phyloP scores from a whole-genome alignment of 2,797 vertebrate genomes.

The Schizopygopsis pylzovi region DNA sequence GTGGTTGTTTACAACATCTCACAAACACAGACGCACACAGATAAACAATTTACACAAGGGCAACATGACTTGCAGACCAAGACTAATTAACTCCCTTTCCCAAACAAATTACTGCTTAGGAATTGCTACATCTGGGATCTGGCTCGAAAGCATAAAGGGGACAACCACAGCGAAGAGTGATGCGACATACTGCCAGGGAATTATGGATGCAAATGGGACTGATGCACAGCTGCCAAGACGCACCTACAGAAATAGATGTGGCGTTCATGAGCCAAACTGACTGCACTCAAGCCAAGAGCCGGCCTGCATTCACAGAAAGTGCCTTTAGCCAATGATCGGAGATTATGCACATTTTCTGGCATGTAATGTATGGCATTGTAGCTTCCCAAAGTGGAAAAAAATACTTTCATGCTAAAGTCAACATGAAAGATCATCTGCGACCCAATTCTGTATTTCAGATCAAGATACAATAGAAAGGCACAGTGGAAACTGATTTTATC shows the following conservation, averaged over 20 bases:
- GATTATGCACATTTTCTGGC: conserved; percentile 11
- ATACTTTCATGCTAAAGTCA: background rate
- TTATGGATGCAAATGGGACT: conserved; percentile 54
- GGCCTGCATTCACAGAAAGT: background rate
- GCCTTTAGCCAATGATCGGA: background rate
- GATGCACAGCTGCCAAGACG: conserved; percentile 51
- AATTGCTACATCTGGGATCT: conserved; percentile 72
- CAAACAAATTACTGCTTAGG: conserved; percentile 69
- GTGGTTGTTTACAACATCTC: conserved; percentile 4
- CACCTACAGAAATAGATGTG: conserved; percentile 46
- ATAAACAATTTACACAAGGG: conserved; percentile 37
- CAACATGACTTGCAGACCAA: conserved; percentile 45
- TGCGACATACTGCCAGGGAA: conserved; percentile 61
- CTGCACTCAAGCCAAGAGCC: background rate
- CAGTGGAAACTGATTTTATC: too few relatives aligned
- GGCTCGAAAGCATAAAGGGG: conserved; percentile 54
- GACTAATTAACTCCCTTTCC: conserved; percentile 74
- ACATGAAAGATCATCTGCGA: background rate
- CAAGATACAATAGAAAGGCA: background rate
- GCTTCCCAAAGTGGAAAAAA: background rate
- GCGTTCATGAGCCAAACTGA: conserved; percentile 11
- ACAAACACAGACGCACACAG: conserved; percentile 40
- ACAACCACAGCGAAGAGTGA: conserved; percentile 54
- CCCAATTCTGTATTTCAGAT: background rate
- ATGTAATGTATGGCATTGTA: background rate